Conservation (phyloP, 2,113 vertebrate species). For the Fulmarus glacialis region DNA sequence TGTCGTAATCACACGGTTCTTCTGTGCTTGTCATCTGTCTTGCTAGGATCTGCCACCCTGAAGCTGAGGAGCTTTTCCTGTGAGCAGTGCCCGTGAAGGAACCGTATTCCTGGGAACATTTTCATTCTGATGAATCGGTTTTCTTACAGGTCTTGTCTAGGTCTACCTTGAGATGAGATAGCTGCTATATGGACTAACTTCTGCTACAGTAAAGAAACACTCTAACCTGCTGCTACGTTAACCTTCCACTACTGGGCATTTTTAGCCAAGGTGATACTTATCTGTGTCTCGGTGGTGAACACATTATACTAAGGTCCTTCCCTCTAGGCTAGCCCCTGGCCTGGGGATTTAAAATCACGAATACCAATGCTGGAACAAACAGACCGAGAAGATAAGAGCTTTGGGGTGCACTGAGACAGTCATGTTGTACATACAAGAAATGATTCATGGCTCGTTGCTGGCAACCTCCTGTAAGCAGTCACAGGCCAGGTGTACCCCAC, state of each 20-base stretch:
- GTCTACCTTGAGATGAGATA: background rate
- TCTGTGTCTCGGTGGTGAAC: background rate
- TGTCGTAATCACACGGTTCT: accelerated
- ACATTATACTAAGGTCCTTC: background rate
- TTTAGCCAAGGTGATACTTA: background rate
- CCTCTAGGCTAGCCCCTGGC: background rate
- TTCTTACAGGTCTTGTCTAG: background rate
- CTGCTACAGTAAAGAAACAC: background rate
- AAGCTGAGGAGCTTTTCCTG: background rate
- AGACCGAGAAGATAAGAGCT: background rate
- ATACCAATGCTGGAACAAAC: background rate
- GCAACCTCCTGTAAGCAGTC: background rate
- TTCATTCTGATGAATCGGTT: background rate
- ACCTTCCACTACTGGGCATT: background rate
- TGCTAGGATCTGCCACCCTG: background rate
- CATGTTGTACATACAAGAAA: background rate
- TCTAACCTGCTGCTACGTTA: background rate
- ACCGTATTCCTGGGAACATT: background rate
- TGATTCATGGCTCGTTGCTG: background rate
- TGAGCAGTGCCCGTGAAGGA: background rate
- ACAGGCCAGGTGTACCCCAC: background rate
- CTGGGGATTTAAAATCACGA: background rate
- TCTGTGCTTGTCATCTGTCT: background rate
- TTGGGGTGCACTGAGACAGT: background rate
- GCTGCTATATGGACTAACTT: background rate